Base-by-base conservation (phyloP, 2,113 vertebrate species). In the Datnioides undecimradiatus region DNA sequence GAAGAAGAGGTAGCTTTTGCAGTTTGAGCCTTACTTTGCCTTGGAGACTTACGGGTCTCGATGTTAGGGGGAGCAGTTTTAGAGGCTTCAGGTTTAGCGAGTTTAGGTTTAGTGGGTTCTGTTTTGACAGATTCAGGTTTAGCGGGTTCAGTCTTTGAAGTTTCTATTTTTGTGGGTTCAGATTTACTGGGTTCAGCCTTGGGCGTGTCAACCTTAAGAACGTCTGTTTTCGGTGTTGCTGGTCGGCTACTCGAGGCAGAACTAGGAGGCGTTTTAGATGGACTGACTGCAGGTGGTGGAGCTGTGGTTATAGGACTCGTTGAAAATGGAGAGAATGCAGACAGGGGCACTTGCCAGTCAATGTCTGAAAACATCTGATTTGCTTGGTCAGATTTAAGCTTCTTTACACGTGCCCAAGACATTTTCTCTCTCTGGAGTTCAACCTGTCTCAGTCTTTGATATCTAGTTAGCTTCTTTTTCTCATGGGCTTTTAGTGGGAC, bases 401-500 rank as follows among this genome's bases (percentile, higher is more conserved):
- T 94, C 89, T 98, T 99, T 59, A 99, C 97, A 87, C 97, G 97
- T 31, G 97, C 97, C 98, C 98, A 99, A n/a, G 96, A 98, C 88
- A 95, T 92, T 66, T 95, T 95, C 64, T 96, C 95, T 68, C 94
- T 87, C 86, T 95, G 93, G 19, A 96, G 90, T 23, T 96, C 95
- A 1, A 94, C 94, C 87, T 95, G 95, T 70, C 95, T 86, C 1
- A 96, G 80, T 48, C 90, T 90, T 82, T 96, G 95, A 87, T 92
- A 95, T 46, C 95, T 87, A 0, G 95, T 94, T 0, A 95, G 68
- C 67, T 95, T 96, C 87, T 95, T 96, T 60, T 95, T 99, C 81
- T 98, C 93, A 8, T 96, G 94, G 73, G 94, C 96, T 84, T 97
- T 99, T 48, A 98, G 90, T 2, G 97, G 96, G 84, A 96, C 94